A percentile compares a stretch with the other conserved stretches of the same genome.
These are phyloP conservation scores for Herminia tarsipennalis DNA, from an alignment of 2,888 invertebrate species.

Conservation along the genomic window DNA sequence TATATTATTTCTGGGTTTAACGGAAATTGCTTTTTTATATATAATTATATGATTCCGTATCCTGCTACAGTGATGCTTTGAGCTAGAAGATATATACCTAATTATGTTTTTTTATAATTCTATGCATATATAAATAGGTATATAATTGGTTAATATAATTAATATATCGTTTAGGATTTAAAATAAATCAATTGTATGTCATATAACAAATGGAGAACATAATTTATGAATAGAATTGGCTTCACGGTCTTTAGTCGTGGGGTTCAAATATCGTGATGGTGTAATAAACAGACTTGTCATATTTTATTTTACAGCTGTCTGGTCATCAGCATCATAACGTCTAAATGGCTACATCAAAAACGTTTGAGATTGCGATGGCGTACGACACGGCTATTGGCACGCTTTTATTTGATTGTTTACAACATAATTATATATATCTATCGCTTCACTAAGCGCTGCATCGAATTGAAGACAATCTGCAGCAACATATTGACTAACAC, in stretches of 20 bases:
- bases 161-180: no score
- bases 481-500: constrained; percentile 52
- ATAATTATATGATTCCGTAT: constrained; percentile 32
- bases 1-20: constrained; percentile 41
- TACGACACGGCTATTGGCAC: constrained; percentile 41
- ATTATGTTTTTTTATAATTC: constrained; percentile 2
- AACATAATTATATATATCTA: constrained; percentile 35
- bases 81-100: constrained; percentile 11
- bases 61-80: constrained; percentile 32
- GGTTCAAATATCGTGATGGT: no score
- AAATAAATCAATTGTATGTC: neutral
- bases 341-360: constrained; percentile 30
- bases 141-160: constrained; percentile 2
- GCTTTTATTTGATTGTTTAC: constrained; percentile 52
- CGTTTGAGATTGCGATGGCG: constrained; percentile 37
- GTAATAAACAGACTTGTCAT: no score
- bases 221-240: neutral
- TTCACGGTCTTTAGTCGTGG: neutral
- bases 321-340: neutral
- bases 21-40: constrained; percentile 43
- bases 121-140: constrained; percentile 1
- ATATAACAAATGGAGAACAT: neutral
- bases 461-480: constrained; percentile 50
- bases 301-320: neutral
- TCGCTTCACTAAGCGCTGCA: constrained; percentile 44